A percentile compares a stretch with the other conserved stretches of the same genome.
These are phyloP conservation scores for Tipula vernalis DNA, from an alignment of 2,888 invertebrate species.

Conservation along the genomic window DNA sequence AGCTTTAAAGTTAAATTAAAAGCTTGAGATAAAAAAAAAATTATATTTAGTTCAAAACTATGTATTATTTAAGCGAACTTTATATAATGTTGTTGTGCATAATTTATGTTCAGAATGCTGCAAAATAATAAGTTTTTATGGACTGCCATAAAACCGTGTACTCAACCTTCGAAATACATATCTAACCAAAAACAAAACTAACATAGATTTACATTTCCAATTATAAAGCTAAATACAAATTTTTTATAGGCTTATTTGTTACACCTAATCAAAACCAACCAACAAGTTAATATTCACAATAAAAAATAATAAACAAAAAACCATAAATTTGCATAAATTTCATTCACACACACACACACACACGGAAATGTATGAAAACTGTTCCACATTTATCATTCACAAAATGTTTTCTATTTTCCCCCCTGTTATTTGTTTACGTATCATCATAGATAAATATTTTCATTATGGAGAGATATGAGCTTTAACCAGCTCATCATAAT, in stretches of 20 bases:
- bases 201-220: neutral
- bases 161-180: neutral
- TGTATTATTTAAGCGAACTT: neutral
- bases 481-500: neutral
- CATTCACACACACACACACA: neutral
- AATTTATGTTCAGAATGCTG: neutral
- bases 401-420: neutral
- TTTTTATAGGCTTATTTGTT: neutral
- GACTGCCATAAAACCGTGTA: neutral
- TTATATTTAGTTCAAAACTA: neutral
- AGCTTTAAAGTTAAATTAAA: neutral
- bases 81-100: neutral
- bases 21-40: neutral
- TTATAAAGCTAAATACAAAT: neutral
- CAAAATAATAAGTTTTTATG: neutral
- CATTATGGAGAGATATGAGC: neutral
- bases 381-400: neutral
- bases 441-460: conserved; percentile 4
- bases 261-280: neutral
- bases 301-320: neutral
- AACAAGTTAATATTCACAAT: neutral
- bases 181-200: neutral
- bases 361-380: neutral
- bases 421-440: neutral
- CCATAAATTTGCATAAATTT: neutral